Conservation (phyloP, 2,888 invertebrate genomes). For the Seladonia tumulorum region DNA sequence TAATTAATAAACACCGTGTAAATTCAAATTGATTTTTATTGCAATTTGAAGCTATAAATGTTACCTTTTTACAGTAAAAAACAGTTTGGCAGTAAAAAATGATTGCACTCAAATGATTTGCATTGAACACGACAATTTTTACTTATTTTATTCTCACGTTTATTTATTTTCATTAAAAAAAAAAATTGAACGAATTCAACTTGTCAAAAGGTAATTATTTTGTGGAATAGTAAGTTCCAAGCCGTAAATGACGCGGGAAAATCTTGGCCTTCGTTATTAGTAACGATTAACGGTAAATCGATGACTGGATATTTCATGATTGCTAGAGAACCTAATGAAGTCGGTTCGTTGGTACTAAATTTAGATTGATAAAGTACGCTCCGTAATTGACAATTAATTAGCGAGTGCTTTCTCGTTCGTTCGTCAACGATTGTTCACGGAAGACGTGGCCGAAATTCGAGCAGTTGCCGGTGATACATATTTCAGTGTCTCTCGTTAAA, state of each 20-base stretch:
- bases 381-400: conserved; percentile 29
- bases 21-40: no score
- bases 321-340: not conserved
- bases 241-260: not conserved
- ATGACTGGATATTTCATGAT: not conserved
- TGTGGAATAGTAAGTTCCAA: not conserved
- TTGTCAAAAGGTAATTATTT: not conserved
- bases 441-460: not conserved
- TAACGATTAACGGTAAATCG: not conserved
- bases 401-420: not conserved
- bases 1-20: no score
- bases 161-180: no score
- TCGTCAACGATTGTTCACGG: not conserved
- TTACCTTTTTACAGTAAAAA: no score
- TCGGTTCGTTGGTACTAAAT: not conserved
- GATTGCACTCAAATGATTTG: no score
- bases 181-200: no score
- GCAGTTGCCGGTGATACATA: not conserved
- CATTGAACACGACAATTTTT: no score
- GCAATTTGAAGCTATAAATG: no score
- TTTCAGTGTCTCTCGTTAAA: conserved; percentile 37
- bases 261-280: not conserved
- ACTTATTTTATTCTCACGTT: no score
- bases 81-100: no score
- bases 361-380: not conserved